Percentiles rank a stretch among this genome's conserved stretches.
These are phyloP conservation scores for Archips crataeganus DNA, from an alignment of 2,888 invertebrate species.

Conservation along the genomic window DNA sequence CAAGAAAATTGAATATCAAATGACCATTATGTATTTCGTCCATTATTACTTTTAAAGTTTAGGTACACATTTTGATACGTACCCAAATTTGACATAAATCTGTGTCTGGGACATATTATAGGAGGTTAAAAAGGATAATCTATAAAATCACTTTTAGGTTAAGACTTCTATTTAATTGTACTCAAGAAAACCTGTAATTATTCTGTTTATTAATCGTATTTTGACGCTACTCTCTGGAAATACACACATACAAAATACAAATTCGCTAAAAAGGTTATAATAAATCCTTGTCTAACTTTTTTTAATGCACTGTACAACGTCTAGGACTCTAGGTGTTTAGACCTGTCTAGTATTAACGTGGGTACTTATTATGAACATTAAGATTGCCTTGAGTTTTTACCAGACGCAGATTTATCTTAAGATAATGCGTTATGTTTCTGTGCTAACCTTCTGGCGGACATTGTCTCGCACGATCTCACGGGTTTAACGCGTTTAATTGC, in stretches of 20 bases:
- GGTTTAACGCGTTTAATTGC: neutral
- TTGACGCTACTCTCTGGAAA: neutral
- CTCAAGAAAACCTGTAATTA: too few relatives aligned
- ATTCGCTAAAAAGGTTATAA: neutral
- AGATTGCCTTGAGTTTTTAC: conserved; percentile 13
- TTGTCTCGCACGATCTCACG: conserved; percentile 32
- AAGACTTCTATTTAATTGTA: too few relatives aligned
- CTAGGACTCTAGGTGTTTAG: neutral
- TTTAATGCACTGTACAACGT: neutral
- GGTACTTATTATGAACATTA: neutral
- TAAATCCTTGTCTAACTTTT: too few relatives aligned
- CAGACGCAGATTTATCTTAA: conserved; percentile 8
- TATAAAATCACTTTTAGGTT: too few relatives aligned
- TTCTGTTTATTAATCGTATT: too few relatives aligned
- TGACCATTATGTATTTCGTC: too few relatives aligned
- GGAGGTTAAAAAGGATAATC: too few relatives aligned
- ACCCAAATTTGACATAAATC: too few relatives aligned
- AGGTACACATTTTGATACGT: too few relatives aligned
- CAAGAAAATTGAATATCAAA: too few relatives aligned
- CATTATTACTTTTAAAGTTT: too few relatives aligned
- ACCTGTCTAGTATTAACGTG: neutral
- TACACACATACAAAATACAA: neutral
- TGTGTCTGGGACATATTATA: too few relatives aligned
- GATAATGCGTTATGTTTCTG: conserved; percentile 9
- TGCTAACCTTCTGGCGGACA: conserved; percentile 18